Base-by-base conservation (phyloP, 2,113 vertebrate species). In the Zosterops lateralis region DNA sequence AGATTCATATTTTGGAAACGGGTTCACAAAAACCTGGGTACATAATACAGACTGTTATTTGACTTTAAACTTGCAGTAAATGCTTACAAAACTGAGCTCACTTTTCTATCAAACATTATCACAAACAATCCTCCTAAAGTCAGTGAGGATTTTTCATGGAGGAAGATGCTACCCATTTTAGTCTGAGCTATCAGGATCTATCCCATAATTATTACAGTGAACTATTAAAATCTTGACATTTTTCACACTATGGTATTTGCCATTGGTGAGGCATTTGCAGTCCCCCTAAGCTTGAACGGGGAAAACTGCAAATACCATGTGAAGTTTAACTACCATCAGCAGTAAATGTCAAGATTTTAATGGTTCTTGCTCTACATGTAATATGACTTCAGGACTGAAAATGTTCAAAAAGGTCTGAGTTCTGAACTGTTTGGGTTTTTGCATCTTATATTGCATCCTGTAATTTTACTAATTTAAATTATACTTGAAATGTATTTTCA, bases 321-420 rank as follows among this genome's bases (percentile, higher is more conserved):
- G 89, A 93, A 92, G 84, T 94, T 96, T 94, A 96, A 97, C 81
- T 92, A 85, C 70, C 64, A 83, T 92, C 84, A 94, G 44, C 44
- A 44, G 56, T 83, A 95, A 96, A 96, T 97, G 85, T 93, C 92
- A 95, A 92, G 66, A 89, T 93, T 93, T 92, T 89, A 96, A 92
- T 72, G 47, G n/a, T 15, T 73, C 56, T 81, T 81, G 10, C 53
- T 77, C 40, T 85, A 72, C 38, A 44, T 31, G 18, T 64, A 82
- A 48, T 75, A 79, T 74, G 62, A 85, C 74, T 87, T 95, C 79
- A 67, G 45, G 77, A 87, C 34, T 44, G 19, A 84, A 95, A 95
- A 84, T 60, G 1, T 58, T 72, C 19, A 51, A 76, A 48, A 62
- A 92, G 62, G 54, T 82, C 42, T n/a, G 29, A 65, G 18, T 74